Evolutionary conservation across 2,797 vertebrate species (phyloP).

Genomic region (Hydrophis major): DNA sequence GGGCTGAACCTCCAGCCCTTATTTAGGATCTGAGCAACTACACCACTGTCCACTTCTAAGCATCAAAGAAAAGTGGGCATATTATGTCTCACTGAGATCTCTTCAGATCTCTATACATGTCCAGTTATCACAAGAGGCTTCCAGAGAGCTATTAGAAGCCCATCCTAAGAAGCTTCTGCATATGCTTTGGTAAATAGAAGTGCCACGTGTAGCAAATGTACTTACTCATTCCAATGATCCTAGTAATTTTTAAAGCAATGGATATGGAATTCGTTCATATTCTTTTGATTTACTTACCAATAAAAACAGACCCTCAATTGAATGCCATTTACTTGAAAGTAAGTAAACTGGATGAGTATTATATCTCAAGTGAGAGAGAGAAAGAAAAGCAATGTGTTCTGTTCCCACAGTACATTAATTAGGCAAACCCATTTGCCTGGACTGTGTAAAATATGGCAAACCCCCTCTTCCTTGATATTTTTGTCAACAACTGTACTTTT

Average conservation of each 20-base stretch:
- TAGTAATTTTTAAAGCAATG: constrained; percentile 12
- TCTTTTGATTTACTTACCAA: constrained; percentile 11
- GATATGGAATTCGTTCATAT: constrained; percentile 43
- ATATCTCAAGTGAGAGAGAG: neutral
- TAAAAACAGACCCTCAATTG: neutral
- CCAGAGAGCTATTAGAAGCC: too few relatives aligned
- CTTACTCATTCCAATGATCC: neutral
- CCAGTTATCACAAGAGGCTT: too few relatives aligned
- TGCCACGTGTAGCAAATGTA: neutral
- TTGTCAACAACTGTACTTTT: neutral
- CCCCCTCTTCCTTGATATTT: neutral
- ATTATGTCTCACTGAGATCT: too few relatives aligned
- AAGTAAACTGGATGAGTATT: neutral
- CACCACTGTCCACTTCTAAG: too few relatives aligned
- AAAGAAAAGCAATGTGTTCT: neutral
- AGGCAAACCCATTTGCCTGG: neutral
- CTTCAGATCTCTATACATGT: too few relatives aligned
- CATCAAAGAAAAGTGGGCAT: too few relatives aligned
- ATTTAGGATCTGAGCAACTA: too few relatives aligned
- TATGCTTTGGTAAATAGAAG: neutral
- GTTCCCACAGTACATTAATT: neutral
- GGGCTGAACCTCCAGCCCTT: too few relatives aligned
- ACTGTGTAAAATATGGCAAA: neutral
- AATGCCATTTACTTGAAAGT: neutral
- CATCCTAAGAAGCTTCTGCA: neutral